Conservation (phyloP, 2,797 vertebrate species). For the Pristis pectinata region DNA sequence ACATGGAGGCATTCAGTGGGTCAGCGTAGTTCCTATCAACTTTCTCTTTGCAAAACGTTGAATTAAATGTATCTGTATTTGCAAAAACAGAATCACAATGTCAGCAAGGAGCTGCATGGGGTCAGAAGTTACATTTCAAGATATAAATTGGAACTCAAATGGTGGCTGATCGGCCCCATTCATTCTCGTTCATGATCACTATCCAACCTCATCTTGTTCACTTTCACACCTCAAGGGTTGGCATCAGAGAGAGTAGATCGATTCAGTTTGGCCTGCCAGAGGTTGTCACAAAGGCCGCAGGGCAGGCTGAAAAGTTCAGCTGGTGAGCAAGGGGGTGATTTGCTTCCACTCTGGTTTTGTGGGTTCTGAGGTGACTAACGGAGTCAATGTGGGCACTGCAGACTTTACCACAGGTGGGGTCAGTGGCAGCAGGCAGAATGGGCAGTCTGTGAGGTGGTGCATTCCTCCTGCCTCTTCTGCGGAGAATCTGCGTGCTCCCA, state of each 20-base stretch:
- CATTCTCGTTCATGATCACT: no score
- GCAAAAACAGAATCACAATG: neutral
- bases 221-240: neutral
- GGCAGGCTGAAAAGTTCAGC: no score
- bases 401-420: no score
- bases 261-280: neutral
- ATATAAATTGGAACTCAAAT: neutral
- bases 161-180: no score
- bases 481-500: no score
- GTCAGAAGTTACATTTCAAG: neutral
- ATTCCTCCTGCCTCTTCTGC: no score
- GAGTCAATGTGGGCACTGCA: no score
- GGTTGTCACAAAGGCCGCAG: neutral
- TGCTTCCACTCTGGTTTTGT: no score
- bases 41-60: neutral
- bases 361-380: no score
- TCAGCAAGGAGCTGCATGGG: neutral
- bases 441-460: no score
- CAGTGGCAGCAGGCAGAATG: no score
- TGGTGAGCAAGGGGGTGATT: no score
- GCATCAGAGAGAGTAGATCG: neutral
- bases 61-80: neutral
- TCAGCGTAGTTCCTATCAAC: neutral
- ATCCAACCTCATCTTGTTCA: neutral
- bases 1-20: neutral